Evolutionary conservation across 2,888 invertebrate genomes (phyloP).

Genomic region (Saturnia pavonia): DNA sequence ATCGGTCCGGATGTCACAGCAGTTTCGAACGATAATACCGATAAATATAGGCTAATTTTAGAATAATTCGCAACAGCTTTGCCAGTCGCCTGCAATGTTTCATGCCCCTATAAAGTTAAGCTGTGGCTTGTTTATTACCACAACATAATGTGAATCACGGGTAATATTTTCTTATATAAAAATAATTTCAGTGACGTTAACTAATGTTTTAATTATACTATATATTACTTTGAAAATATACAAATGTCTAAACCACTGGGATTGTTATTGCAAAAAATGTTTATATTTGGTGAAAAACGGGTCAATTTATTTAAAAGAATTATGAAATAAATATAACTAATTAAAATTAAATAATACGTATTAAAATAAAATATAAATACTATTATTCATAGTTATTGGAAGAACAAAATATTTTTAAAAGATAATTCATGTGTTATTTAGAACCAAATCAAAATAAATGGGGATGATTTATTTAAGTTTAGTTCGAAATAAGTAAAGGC

Average conservation of each 20-base stretch:
- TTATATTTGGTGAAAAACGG: not conserved
- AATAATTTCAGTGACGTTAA: not conserved
- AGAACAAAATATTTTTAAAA: not conserved
- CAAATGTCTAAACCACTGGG: not conserved
- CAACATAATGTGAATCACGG: conserved; percentile 45
- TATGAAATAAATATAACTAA: not conserved
- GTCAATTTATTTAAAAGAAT: not conserved
- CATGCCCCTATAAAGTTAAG: conserved; percentile 56
- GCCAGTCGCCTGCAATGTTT: conserved; percentile 46
- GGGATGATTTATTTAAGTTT: not conserved
- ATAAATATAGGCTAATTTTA: conserved; percentile 70
- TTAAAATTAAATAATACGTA: not conserved
- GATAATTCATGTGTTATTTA: no score
- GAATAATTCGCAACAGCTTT: conserved; percentile 64
- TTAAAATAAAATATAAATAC: no score
- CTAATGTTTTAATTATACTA: not conserved
- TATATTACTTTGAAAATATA: not conserved
- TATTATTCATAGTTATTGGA: not conserved
- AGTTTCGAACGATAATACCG: conserved; percentile 58
- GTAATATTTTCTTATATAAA: conserved; percentile 13
- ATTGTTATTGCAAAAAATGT: not conserved
- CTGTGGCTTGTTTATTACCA: conserved; percentile 52
- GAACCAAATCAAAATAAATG: not conserved
- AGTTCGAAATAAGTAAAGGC: not conserved
- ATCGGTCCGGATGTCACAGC: conserved; percentile 73